phyloP scores from a whole-genome alignment of 2,113 vertebrate genomes.

The Microtus ochrogaster region DNA sequence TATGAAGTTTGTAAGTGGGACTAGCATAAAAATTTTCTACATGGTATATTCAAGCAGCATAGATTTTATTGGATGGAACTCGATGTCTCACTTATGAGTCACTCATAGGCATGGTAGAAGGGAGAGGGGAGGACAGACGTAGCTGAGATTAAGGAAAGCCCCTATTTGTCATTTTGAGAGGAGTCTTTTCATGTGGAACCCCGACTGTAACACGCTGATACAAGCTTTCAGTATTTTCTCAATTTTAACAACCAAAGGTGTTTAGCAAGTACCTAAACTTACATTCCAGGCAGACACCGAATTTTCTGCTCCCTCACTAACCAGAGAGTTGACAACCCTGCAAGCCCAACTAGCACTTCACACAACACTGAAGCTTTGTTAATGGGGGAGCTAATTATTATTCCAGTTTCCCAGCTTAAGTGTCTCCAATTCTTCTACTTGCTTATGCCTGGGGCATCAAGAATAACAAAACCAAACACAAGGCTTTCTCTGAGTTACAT shows the following conservation, averaged over 20 bases:
- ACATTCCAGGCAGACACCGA: slow-evolving; percentile 20
- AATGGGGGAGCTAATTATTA: slow-evolving; percentile 74
- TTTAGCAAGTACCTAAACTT: slow-evolving; percentile 51
- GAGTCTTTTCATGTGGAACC: slow-evolving; percentile 15
- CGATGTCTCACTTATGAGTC: background rate
- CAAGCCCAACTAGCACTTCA: slow-evolving; percentile 66
- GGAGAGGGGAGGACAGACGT: accelerated
- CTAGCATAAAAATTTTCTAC: background rate
- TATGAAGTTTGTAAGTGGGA: background rate
- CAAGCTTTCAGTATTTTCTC: slow-evolving; percentile 43
- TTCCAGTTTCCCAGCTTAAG: slow-evolving; percentile 77
- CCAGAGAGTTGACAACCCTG: slow-evolving; percentile 67
- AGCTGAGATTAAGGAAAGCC: background rate
- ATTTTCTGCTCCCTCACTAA: slow-evolving; percentile 53
- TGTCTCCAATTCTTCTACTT: slow-evolving; percentile 77
- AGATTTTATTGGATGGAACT: background rate
- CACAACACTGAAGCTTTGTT: slow-evolving; percentile 71
- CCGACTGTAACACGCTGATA: slow-evolving; percentile 9
- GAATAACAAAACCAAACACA: slow-evolving; percentile 72
- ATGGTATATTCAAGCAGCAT: background rate
- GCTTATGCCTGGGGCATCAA: slow-evolving; percentile 80
- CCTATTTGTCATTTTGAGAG: background rate
- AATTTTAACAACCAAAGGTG: slow-evolving; percentile 15
- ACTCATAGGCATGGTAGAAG: background rate
- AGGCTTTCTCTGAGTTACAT: slow-evolving; percentile 52